A percentile compares a stretch with the other conserved stretches of the same genome.
Conservation (phyloP, 2,113 vertebrate genomes). For the Pyxicephalus adspersus region DNA sequence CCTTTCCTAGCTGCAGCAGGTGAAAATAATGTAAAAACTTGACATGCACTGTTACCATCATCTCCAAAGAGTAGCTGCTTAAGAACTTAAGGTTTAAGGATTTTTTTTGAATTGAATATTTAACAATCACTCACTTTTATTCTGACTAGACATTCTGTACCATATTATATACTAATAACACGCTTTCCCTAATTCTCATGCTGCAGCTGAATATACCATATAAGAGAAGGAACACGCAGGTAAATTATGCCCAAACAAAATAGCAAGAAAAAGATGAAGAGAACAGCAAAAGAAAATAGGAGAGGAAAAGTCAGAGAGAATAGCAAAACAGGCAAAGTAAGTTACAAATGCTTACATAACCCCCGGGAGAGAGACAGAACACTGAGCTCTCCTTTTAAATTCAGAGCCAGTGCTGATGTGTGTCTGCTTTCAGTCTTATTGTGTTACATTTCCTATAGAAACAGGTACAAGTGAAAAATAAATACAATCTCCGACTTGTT, state of each 20-base stretch:
- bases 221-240: too few species aligned
- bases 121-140: too few species aligned
- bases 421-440: conserved; percentile 12
- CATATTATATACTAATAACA: not conserved
- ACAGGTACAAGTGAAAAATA: conserved; percentile 32
- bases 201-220: not conserved
- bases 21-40: too few species aligned
- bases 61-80: too few species aligned
- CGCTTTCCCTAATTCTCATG: not conserved
- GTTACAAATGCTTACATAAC: conserved; percentile 34
- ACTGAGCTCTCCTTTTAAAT: conserved; percentile 18
- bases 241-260: not conserved
- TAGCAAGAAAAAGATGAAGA: not conserved
- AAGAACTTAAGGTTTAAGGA: too few species aligned
- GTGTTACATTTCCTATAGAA: conserved; percentile 1
- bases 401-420: conserved; percentile 16
- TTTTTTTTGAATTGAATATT: too few species aligned
- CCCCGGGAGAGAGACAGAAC: not conserved
- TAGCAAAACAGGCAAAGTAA: conserved; percentile 25
- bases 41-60: too few species aligned
- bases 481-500: conserved; percentile 27
- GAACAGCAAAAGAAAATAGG: not conserved
- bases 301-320: conserved; percentile 8
- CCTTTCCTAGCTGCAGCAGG: too few species aligned
- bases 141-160: too few species aligned